Evolutionary conservation across 1,140 invertebrate genomes (phyloP).

Genomic region (Nasonia longicornis): DNA sequence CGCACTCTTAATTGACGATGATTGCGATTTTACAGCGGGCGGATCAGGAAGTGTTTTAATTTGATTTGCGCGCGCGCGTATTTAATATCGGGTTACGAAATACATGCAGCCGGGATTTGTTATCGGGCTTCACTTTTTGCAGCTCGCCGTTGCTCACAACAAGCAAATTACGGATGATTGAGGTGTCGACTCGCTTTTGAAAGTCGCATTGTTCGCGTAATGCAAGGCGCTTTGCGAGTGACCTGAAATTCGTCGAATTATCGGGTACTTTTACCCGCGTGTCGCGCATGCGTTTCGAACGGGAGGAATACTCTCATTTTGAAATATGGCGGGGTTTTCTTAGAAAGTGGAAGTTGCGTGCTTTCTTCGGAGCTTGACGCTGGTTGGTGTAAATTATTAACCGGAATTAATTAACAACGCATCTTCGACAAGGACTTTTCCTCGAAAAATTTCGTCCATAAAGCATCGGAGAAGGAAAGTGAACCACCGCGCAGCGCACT

Average conservation of each 20-base stretch:
- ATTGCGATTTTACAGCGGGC: background rate
- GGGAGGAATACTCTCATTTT: background rate
- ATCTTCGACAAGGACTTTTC: too few species aligned
- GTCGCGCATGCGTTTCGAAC: too few species aligned
- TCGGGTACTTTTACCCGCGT: background rate
- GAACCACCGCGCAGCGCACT: too few species aligned
- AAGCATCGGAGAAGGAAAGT: too few species aligned
- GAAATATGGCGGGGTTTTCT: background rate
- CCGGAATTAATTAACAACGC: too few species aligned
- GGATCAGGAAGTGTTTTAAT: background rate
- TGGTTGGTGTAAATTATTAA: too few species aligned
- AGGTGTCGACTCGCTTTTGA: background rate
- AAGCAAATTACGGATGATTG: background rate
- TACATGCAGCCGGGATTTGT: background rate
- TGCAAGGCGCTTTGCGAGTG: background rate
- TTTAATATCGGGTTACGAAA: conserved; percentile 1
- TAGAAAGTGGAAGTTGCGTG: background rate
- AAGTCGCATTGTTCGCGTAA: background rate
- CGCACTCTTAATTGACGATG: too few species aligned
- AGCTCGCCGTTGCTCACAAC: background rate
- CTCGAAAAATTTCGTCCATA: too few species aligned
- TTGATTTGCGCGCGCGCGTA: background rate
- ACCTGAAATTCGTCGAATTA: background rate
- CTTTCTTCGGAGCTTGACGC: background rate
- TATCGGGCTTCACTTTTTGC: background rate